Conservation (phyloP, 2,888 invertebrate genomes). For the Morpho helenor region DNA sequence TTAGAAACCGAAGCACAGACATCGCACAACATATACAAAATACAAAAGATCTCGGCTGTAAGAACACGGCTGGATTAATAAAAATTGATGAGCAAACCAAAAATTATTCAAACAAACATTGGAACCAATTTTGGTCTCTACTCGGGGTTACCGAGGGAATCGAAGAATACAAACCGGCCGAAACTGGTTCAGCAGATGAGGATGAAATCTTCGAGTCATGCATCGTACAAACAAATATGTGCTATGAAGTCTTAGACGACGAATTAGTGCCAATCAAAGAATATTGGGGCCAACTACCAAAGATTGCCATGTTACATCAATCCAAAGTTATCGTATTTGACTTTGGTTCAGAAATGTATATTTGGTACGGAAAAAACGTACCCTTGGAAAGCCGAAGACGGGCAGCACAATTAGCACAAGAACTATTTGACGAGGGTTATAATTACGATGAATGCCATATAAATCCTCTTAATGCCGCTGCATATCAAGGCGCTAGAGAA, state of each 20-base stretch:
- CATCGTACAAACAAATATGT: constrained; percentile 92
- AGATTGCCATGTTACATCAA: constrained; percentile 90
- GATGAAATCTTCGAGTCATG: constrained; percentile 94
- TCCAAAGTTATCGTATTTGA: constrained; percentile 93
- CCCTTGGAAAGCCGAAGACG: constrained; percentile 84
- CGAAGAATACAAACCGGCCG: constrained; percentile 69
- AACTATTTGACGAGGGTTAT: constrained; percentile 89
- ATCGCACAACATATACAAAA: constrained; percentile 89
- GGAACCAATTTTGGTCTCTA: constrained; percentile 87
- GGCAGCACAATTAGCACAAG: constrained; percentile 88
- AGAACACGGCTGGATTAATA: constrained; percentile 77
- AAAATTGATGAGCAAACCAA: constrained; percentile 84
- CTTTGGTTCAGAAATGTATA: constrained; percentile 95
- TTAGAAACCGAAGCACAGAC: constrained; percentile 89
- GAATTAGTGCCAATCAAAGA: constrained; percentile 88
- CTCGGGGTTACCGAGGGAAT: constrained; percentile 81
- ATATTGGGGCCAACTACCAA: constrained; percentile 92
- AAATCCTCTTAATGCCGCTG: constrained; percentile 85
- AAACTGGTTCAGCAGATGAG: constrained; percentile 89
- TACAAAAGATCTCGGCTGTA: constrained; percentile 93
- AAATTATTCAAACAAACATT: constrained; percentile 75
- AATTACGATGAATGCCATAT: constrained; percentile 91
- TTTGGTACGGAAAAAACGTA: constrained; percentile 96
- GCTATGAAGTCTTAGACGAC: constrained; percentile 88
- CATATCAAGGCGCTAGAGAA: constrained; percentile 81